Percentiles rank a stretch among this genome's conserved stretches.
phyloP scores from a whole-genome alignment of 2,797 vertebrate species.

The Acomys russatus region DNA sequence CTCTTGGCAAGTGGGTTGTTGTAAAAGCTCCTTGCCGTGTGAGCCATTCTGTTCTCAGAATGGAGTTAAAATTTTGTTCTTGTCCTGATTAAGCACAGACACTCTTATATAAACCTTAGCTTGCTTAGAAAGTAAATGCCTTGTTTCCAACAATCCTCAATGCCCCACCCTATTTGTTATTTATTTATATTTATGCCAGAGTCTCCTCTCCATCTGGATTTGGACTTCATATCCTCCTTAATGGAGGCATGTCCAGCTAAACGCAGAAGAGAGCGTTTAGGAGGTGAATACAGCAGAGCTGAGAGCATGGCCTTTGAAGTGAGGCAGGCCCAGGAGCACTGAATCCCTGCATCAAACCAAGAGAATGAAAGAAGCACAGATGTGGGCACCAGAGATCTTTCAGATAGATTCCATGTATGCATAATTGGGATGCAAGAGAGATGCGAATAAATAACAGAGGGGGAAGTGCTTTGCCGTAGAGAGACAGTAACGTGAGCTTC shows the following conservation, averaged over 20 bases:
- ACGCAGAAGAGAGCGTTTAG: slow-evolving; percentile 28
- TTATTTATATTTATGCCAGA: background rate
- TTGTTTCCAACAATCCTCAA: background rate
- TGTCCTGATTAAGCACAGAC: slow-evolving; percentile 14
- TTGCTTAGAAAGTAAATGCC: background rate
- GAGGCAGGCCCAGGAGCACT: background rate
- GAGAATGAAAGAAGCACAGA: slow-evolving; percentile 11
- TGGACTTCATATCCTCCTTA: slow-evolving; percentile 5
- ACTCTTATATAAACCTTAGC: background rate
- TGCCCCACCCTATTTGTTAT: background rate
- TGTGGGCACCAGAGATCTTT: background rate
- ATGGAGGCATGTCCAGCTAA: background rate
- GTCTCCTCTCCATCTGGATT: slow-evolving; percentile 1
- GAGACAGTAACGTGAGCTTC: no score
- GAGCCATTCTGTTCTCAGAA: slow-evolving; percentile 35
- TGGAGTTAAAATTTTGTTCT: background rate
- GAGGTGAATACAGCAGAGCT: background rate
- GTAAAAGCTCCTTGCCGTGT: background rate
- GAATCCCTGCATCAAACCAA: slow-evolving; percentile 3
- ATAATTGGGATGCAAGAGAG: background rate
- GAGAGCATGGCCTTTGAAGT: background rate
- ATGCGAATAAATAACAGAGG: background rate
- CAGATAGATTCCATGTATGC: background rate
- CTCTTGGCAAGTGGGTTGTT: slow-evolving; percentile 5
- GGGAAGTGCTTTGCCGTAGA: background rate